These are phyloP conservation scores for Trogon melanurus DNA, from an alignment of 2,113 vertebrate genomes.

Conservation along the genomic window DNA sequence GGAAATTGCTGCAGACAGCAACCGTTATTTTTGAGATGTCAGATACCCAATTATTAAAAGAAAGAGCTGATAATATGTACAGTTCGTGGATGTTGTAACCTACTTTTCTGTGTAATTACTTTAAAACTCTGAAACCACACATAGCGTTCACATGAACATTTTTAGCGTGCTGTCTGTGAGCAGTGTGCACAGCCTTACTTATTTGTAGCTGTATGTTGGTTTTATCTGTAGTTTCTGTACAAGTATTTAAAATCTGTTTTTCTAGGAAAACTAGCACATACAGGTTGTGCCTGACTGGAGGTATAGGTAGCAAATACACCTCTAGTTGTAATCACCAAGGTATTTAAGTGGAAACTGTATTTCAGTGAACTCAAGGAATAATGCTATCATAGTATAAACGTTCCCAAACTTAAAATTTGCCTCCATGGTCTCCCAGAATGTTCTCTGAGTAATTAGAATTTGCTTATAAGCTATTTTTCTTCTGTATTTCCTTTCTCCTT, in stretches of 20 bases:
- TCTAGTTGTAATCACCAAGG: neutral
- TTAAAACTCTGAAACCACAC: neutral
- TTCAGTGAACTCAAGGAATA: neutral
- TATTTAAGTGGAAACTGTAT: neutral
- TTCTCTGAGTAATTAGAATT: neutral
- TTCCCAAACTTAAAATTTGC: neutral
- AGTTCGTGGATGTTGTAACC: neutral
- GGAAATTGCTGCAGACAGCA: neutral
- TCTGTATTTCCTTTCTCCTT: neutral
- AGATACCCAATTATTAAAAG: neutral
- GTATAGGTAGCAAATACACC: neutral
- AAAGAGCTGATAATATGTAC: neutral
- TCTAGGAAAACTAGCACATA: neutral
- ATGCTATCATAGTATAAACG: neutral
- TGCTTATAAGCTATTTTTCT: neutral
- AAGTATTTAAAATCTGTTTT: neutral
- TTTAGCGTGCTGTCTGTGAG: neutral
- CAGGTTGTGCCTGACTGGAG: neutral
- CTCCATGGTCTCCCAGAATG: rapidly evolving
- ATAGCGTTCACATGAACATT: rapidly evolving
- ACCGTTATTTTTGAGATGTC: neutral
- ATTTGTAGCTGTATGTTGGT: neutral
- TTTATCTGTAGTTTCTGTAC: neutral
- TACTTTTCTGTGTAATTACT: neutral
- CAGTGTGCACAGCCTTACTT: neutral